Evolutionary conservation across 2,113 vertebrate genomes (phyloP), one percentile per base, ranked within the genome.

Genomic region (Neodontobutis hainanensis): DNA sequence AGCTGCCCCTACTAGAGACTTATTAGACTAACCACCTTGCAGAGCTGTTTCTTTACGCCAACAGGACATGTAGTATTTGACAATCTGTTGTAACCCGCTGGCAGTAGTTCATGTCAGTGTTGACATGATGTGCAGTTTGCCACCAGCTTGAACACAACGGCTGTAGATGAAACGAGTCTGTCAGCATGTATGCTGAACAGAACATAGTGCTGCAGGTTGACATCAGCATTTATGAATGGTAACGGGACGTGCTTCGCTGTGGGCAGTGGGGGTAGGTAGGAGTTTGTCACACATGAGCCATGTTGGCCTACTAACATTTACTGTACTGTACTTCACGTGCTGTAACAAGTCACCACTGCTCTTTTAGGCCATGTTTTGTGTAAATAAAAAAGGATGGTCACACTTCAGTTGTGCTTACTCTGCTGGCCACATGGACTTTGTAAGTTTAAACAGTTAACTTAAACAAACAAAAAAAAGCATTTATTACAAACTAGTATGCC

Each of bases 201-300:
- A 42, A 49, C 27, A 15, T 57, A 11, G 46, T n/a, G n/a, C 70
- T 80, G 57, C 69, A 73, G 71, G 81, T 78, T 65, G 61, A 63
- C 73, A 78, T 78, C 63, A 57, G 62, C 53, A 58, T 68, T 83
- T 85, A 70, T 82, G 71, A 85, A 78, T 80, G 70, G 48, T 67
- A 69, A 40, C 72, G 51, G 60, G 56, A 70, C 50, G 61, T 50
- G 46, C 70, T 72, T 52, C 11, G 78, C 76, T 38, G 61, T 64
- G 66, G 61, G 56, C 38, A 45, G 32, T 65, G 52, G 69, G 27
- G 56, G 53, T n/a, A 70, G 51, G 61, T 57, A 80, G 78, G 45
- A 52, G 74, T 85, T 81, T 84, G 73, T 87, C 85, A 90, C 74
- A 71, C 62, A 0, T 85, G 70, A 85, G 72, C 77, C 78, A 70